Conservation (phyloP, 2,888 invertebrate genomes). For the Parelbella ahira region DNA sequence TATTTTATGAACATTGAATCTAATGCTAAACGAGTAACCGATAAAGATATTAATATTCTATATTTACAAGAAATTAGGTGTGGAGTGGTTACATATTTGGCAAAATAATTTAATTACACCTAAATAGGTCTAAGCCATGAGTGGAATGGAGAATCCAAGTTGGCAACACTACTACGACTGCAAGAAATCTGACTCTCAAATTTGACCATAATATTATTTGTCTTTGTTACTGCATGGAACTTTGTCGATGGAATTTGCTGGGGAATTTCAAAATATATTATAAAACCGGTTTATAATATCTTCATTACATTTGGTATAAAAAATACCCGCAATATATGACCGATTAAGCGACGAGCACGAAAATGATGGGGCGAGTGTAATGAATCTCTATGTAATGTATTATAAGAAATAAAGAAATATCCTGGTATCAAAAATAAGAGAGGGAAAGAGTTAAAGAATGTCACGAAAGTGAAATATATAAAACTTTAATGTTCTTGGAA, state of each 20-base stretch:
- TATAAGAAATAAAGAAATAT: not conserved
- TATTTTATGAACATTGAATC: constrained; percentile 40
- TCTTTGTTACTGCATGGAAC: not conserved
- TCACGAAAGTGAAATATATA: constrained; percentile 1
- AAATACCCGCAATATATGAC: no score
- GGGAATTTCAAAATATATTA: no score
- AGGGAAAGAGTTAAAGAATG: constrained; percentile 2
- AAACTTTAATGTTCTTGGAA: no score
- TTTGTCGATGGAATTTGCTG: no score
- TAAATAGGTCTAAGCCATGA: constrained; percentile 45
- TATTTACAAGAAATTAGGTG: constrained; percentile 61
- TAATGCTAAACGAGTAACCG: constrained; percentile 46
- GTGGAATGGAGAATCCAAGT: constrained; percentile 31
- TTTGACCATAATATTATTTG: constrained; percentile 28
- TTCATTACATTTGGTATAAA: no score
- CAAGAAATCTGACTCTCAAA: constrained; percentile 16
- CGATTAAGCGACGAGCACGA: no score
- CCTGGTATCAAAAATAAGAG: constrained; percentile 16
- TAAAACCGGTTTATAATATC: no score
- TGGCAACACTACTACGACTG: constrained; percentile 10
- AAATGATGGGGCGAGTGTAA: no score
- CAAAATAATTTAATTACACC: constrained; percentile 69
- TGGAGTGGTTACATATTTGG: constrained; percentile 64
- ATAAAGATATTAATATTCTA: constrained; percentile 47
- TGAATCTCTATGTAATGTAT: no score